These are phyloP conservation scores for Cetoscarus ocellatus DNA, from an alignment of 2,797 vertebrate species.

Conservation along the genomic window DNA sequence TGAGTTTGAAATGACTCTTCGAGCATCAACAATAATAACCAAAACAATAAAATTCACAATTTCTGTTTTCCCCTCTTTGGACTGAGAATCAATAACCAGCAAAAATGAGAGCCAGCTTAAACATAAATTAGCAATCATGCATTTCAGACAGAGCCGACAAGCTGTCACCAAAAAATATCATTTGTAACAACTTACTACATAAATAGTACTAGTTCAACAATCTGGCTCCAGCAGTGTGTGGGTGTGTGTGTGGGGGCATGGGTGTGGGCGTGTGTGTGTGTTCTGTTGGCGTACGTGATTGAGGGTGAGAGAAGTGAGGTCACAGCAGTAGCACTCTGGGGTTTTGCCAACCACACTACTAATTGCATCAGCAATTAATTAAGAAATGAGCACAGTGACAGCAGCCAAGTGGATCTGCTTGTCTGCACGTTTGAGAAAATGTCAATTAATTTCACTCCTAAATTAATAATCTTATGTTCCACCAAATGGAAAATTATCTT, in stretches of 20 bases:
- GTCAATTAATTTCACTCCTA: background rate
- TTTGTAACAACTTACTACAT: no score
- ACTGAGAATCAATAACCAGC: no score
- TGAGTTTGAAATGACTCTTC: no score
- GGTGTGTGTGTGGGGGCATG: background rate
- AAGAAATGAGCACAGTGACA: constrained; percentile 20
- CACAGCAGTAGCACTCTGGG: constrained; percentile 16
- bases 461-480: background rate
- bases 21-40: no score
- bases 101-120: no score
- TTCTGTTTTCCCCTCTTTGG: no score
- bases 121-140: no score
- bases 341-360: constrained; percentile 32
- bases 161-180: no score
- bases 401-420: constrained; percentile 1
- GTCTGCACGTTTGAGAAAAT: constrained; percentile 1
- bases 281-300: background rate
- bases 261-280: background rate
- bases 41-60: no score
- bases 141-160: no score
- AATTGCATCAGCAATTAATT: constrained; percentile 50
- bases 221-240: no score
- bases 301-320: constrained; percentile 8
- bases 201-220: no score
- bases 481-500: background rate